Evolutionary conservation across 1,140 invertebrate species (phyloP).

Genomic region (Macrocentrus cingulum): DNA sequence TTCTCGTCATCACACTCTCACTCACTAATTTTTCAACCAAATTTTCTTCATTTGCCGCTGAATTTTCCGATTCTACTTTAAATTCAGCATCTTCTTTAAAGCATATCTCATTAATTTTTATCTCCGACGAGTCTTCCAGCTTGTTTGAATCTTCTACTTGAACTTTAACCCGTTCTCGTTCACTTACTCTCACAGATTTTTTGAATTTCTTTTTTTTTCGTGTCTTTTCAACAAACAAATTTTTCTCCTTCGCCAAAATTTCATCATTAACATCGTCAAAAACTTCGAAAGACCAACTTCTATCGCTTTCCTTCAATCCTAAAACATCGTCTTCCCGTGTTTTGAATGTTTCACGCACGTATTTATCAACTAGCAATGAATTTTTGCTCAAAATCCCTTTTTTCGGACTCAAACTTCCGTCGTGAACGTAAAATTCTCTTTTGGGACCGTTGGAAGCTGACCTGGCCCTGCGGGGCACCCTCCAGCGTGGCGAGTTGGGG

Average conservation of each 20-base stretch:
- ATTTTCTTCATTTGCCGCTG: not conserved
- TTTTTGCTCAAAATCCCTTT: slow-evolving; percentile 47
- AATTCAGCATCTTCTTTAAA: slow-evolving; percentile 1
- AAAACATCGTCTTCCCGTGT: slow-evolving; percentile 6
- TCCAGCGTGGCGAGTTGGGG: slow-evolving; percentile 26
- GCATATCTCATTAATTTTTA: slow-evolving; percentile 13
- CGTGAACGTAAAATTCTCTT: slow-evolving; percentile 42
- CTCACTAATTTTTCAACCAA: not conserved
- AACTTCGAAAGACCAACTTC: slow-evolving; percentile 24
- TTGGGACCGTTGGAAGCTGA: slow-evolving; percentile 46
- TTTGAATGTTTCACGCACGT: not conserved
- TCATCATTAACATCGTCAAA: slow-evolving; percentile 17
- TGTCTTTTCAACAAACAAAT: slow-evolving; percentile 3
- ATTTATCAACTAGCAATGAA: slow-evolving; percentile 7
- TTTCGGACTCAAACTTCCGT: slow-evolving; percentile 49
- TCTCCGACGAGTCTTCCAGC: not conserved
- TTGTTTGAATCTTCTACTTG: not conserved
- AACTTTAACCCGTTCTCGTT: slow-evolving; percentile 1
- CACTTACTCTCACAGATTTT: not conserved
- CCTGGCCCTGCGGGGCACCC: slow-evolving; percentile 5
- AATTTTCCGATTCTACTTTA: not conserved
- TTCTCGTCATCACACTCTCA: not conserved
- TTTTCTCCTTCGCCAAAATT: not conserved
- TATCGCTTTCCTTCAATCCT: slow-evolving; percentile 8
- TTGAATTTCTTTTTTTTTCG: not conserved